Percentiles rank a stretch among this genome's conserved stretches.
Conservation (phyloP, 2,888 invertebrate genomes). For the Mimumesa dahlbomi region DNA sequence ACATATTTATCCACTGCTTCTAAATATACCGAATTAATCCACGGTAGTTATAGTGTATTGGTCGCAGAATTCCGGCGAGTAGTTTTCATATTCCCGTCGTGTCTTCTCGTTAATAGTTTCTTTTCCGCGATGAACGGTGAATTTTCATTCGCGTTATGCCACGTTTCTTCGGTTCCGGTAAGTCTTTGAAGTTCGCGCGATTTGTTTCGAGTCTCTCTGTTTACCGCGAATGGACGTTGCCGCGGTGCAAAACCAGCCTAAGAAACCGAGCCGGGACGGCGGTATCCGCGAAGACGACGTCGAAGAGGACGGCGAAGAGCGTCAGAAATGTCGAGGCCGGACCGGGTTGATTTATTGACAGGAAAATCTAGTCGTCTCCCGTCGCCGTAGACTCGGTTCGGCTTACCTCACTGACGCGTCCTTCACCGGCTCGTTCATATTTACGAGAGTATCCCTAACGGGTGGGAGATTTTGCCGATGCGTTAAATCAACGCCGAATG, state of each 20-base stretch:
- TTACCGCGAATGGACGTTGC: conserved; percentile 45
- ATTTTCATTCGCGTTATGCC: conserved; percentile 9
- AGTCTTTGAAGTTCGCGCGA: too few relatives aligned
- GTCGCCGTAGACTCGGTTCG: conserved; percentile 32
- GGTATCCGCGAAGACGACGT: conserved; percentile 55
- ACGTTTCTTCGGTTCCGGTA: too few relatives aligned
- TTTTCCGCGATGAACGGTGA: conserved; percentile 7
- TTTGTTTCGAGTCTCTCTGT: conserved; percentile 68
- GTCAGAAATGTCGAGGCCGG: conserved; percentile 78
- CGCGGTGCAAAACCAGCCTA: conserved; percentile 56
- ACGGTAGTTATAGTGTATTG: too few relatives aligned
- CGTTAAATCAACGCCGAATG: conserved; percentile 17
- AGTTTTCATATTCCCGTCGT: too few relatives aligned
- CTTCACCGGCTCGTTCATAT: conserved; percentile 41
- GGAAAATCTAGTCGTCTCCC: conserved; percentile 79
- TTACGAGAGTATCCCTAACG: conserved; percentile 40
- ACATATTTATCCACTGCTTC: too few relatives aligned
- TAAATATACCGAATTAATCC: too few relatives aligned
- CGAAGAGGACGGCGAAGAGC: conserved; percentile 54
- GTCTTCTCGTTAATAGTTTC: too few relatives aligned
- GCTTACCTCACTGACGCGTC: conserved; percentile 62
- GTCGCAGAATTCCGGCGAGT: too few relatives aligned
- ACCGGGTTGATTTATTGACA: conserved; percentile 80
- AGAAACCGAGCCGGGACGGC: conserved; percentile 66
- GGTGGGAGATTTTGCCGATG: conserved; percentile 17